Percentiles rank a stretch among this genome's conserved stretches.
These are phyloP conservation scores for Tragelaphus scriptus DNA, from an alignment of 2,113 vertebrate genomes.

Conservation along the genomic window DNA sequence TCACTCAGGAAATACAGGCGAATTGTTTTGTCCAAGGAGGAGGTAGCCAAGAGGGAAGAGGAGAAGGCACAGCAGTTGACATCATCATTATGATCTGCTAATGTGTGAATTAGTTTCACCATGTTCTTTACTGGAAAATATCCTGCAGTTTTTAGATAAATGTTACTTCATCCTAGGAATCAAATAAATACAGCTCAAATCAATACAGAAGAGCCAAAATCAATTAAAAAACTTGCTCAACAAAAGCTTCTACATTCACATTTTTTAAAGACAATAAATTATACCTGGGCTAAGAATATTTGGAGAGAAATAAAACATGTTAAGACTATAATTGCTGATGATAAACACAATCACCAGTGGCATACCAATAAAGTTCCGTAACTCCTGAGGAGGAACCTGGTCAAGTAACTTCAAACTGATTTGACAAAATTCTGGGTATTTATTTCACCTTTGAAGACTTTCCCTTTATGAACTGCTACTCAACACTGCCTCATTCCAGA, in stretches of 20 bases:
- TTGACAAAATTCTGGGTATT: background rate
- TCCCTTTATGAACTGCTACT: background rate
- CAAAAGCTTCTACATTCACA: background rate
- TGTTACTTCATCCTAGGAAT: background rate
- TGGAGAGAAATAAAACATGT: background rate
- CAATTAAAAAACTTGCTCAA: background rate
- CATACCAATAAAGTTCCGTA: background rate
- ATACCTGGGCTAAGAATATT: background rate
- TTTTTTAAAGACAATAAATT: background rate
- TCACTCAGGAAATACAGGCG: constrained; percentile 83
- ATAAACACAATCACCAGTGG: background rate
- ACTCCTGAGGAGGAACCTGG: background rate
- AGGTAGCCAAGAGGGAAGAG: constrained; percentile 87
- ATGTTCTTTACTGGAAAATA: constrained; percentile 75
- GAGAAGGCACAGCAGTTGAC: constrained; percentile 94
- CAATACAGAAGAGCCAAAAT: background rate
- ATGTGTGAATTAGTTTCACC: constrained; percentile 88
- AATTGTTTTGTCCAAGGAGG: constrained; percentile 93
- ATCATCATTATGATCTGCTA: constrained; percentile 90
- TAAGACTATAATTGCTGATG: background rate
- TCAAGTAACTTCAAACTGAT: constrained; percentile 6
- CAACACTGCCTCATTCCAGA: background rate
- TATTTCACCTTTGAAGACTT: background rate
- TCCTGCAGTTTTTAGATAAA: constrained; percentile 70
- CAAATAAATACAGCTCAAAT: background rate